These are phyloP conservation scores for Lagopus muta DNA, from an alignment of 2,113 vertebrate species.

Conservation along the genomic window DNA sequence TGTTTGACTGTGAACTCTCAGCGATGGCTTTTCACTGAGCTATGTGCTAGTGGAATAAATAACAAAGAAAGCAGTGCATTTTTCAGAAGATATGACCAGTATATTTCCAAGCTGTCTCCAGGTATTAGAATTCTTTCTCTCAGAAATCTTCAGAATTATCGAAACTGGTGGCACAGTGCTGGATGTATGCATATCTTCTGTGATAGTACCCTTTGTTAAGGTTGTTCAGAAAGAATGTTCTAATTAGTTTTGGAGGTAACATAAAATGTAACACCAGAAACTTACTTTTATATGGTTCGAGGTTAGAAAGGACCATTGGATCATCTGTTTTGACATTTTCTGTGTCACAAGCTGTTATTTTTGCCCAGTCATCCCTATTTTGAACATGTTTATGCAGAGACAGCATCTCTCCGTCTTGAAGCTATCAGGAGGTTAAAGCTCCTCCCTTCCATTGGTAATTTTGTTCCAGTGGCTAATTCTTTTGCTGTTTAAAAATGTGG, in stretches of 20 bases:
- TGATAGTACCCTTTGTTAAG: background rate
- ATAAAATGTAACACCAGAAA: background rate
- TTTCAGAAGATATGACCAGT: background rate
- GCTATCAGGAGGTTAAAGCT: conserved; percentile 8
- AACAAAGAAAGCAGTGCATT: background rate
- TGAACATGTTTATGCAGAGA: background rate
- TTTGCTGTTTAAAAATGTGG: conserved; percentile 25
- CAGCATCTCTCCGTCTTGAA: background rate
- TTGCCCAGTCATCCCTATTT: background rate
- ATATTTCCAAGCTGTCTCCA: background rate
- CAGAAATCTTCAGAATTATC: background rate
- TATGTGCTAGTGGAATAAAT: background rate
- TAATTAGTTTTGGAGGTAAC: background rate
- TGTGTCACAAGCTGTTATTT: background rate
- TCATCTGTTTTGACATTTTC: background rate
- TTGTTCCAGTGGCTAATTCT: conserved; percentile 38
- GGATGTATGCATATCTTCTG: accelerated
- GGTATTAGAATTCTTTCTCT: background rate
- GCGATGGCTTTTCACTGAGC: background rate
- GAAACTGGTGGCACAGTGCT: background rate
- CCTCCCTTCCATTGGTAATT: background rate
- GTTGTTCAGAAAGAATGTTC: background rate
- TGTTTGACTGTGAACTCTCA: background rate
- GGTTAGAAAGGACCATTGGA: background rate
- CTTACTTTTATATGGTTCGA: background rate